Evolutionary conservation across 2,113 vertebrate species (phyloP).

Genomic region (Pangasianodon hypophthalmus): DNA sequence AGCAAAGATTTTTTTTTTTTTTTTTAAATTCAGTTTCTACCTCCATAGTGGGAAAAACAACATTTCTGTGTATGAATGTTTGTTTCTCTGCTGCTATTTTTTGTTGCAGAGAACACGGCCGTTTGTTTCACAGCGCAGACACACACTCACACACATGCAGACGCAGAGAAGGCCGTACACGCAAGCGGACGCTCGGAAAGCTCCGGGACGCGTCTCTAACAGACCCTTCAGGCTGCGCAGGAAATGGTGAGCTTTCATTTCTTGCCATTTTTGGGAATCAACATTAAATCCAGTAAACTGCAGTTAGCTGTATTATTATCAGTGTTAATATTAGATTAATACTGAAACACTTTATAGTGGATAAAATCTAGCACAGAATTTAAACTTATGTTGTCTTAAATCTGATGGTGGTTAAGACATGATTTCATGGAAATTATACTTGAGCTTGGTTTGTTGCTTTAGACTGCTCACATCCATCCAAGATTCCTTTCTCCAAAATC

Average conservation of each 20-base stretch:
- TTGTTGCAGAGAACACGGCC: slow-evolving; percentile 71
- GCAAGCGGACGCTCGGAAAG: slow-evolving; percentile 78
- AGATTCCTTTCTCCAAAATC: too few relatives aligned
- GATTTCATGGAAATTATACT: too few relatives aligned
- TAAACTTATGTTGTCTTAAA: too few relatives aligned
- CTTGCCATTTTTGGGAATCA: neutral
- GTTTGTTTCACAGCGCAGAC: slow-evolving; percentile 79
- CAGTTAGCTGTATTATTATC: too few relatives aligned
- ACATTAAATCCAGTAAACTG: neutral
- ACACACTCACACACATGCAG: slow-evolving; percentile 72
- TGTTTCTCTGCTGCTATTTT: neutral
- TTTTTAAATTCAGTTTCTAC: too few relatives aligned
- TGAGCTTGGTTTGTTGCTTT: too few relatives aligned
- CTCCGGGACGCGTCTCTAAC: slow-evolving; percentile 67
- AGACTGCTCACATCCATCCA: too few relatives aligned
- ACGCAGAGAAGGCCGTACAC: slow-evolving; percentile 76
- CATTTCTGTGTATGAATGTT: neutral
- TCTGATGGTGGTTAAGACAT: too few relatives aligned
- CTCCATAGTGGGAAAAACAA: too few relatives aligned
- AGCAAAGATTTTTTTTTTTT: too few relatives aligned
- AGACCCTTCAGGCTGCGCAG: slow-evolving; percentile 79
- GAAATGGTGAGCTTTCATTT: slow-evolving; percentile 71
- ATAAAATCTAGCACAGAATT: neutral
- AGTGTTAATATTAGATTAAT: neutral
- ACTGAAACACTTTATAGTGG: neutral